phyloP scores from a whole-genome alignment of 2,888 invertebrate species.

The Sinelater perroti region DNA sequence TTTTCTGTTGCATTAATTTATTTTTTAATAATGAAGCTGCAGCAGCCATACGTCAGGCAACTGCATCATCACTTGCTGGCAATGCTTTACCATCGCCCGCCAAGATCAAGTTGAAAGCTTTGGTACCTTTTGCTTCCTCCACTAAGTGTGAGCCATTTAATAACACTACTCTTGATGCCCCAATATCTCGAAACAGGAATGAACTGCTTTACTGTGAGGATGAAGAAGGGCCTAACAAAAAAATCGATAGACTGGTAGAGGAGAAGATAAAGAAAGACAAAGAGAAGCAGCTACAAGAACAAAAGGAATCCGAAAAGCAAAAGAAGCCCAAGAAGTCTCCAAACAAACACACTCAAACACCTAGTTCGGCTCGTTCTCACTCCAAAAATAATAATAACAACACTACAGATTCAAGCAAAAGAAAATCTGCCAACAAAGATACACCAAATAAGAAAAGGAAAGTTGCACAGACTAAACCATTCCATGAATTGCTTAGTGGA shows the following conservation, averaged over 20 bases:
- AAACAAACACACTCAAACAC: neutral
- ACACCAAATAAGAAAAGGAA: slow-evolving; percentile 47
- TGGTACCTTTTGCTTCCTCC: too few species aligned
- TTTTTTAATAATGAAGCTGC: slow-evolving; percentile 53
- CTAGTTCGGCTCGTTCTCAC: neutral
- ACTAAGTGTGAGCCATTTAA: neutral
- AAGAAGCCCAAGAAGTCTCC: slow-evolving; percentile 2
- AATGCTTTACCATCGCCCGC: too few species aligned
- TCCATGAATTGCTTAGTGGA: slow-evolving; percentile 68
- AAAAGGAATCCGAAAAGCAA: slow-evolving; percentile 39
- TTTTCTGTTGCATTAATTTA: too few species aligned
- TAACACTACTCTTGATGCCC: neutral
- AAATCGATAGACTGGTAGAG: slow-evolving; percentile 61
- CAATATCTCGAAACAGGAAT: slow-evolving; percentile 56
- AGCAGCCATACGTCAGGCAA: slow-evolving; percentile 63
- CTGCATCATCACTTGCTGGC: slow-evolving; percentile 37
- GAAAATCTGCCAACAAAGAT: slow-evolving; percentile 18
- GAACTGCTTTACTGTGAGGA: slow-evolving; percentile 63
- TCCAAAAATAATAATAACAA: neutral
- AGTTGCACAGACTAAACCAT: slow-evolving; percentile 60
- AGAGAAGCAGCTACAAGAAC: slow-evolving; percentile 52
- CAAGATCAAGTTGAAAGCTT: too few species aligned
- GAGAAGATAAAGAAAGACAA: slow-evolving; percentile 56
- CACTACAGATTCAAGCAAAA: slow-evolving; percentile 1
- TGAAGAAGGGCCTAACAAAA: slow-evolving; percentile 59